These are phyloP conservation scores for Drosophila fungiperda DNA, from an alignment of 2,888 invertebrate species.

Conservation along the genomic window DNA sequence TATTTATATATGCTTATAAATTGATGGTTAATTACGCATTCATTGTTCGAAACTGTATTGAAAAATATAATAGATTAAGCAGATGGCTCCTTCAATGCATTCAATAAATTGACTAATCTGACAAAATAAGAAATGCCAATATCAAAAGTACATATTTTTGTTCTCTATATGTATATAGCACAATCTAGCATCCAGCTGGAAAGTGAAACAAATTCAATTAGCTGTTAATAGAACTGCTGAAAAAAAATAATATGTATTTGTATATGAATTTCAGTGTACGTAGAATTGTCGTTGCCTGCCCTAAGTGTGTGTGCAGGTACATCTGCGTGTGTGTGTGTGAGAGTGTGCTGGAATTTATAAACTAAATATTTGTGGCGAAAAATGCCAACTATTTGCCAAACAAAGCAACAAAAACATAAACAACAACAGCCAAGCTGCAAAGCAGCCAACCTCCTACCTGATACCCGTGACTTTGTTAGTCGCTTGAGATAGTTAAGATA, in stretches of 20 bases:
- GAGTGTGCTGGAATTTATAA: slow-evolving; percentile 46
- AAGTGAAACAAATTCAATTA: not conserved
- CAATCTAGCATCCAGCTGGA: slow-evolving; percentile 1
- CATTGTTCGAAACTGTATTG: not conserved
- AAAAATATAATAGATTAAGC: not conserved
- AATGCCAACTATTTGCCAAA: slow-evolving; percentile 36
- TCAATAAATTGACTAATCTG: not conserved
- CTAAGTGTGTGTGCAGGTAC: slow-evolving; percentile 6
- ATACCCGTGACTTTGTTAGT: slow-evolving; percentile 24
- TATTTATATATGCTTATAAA: not conserved
- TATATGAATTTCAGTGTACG: not conserved
- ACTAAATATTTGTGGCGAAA: slow-evolving; percentile 45
- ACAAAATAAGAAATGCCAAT: not conserved
- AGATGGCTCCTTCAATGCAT: not conserved
- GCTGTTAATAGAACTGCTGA: not conserved
- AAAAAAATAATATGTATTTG: slow-evolving; percentile 3
- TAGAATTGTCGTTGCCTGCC: not conserved
- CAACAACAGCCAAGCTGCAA: slow-evolving; percentile 2
- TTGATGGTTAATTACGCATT: not conserved
- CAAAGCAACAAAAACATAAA: slow-evolving; percentile 26
- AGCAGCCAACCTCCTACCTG: slow-evolving; percentile 2
- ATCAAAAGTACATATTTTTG: not conserved
- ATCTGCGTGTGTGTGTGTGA: slow-evolving; percentile 11
- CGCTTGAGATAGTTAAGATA: slow-evolving; percentile 54
- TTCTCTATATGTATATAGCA: not conserved